Evolutionary conservation across 2,888 invertebrate genomes (phyloP).

Genomic region (Cotesia congregata): DNA sequence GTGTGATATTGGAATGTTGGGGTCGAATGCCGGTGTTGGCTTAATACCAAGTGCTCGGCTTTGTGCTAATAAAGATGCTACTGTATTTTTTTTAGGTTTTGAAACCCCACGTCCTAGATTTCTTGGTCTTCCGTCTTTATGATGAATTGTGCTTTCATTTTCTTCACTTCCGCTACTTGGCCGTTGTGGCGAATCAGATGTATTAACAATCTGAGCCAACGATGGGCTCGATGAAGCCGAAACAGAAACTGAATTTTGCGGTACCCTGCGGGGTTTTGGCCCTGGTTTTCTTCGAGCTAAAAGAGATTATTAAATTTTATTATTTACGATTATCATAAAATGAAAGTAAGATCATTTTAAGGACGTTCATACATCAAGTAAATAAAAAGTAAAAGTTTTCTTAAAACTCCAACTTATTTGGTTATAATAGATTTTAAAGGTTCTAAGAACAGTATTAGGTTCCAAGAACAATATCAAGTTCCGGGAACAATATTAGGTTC

Average conservation of each 20-base stretch:
- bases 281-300: slow-evolving; percentile 83
- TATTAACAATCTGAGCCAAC: slow-evolving; percentile 74
- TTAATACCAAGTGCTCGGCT: slow-evolving; percentile 86
- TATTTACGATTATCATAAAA: too few species aligned
- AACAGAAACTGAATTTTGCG: slow-evolving; percentile 73
- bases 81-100: slow-evolving; percentile 93
- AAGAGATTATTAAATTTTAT: slow-evolving; percentile 24
- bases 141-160: slow-evolving; percentile 71
- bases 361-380: too few species aligned
- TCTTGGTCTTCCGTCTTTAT: slow-evolving; percentile 84
- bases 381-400: too few species aligned
- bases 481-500: too few species aligned
- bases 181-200: slow-evolving; percentile 75
- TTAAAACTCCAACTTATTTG: too few species aligned
- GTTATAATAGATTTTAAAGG: too few species aligned
- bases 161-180: slow-evolving; percentile 77
- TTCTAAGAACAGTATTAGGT: too few species aligned
- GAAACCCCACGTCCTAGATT: slow-evolving; percentile 90
- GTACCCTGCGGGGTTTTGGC: slow-evolving; percentile 77
- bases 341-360: too few species aligned
- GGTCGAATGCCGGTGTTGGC: slow-evolving; percentile 77
- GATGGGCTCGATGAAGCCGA: slow-evolving; percentile 73
- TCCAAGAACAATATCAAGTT: too few species aligned
- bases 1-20: slow-evolving; percentile 73
- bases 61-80: slow-evolving; percentile 88